Evolutionary conservation across 2,888 invertebrate genomes (phyloP).

Genomic region (Coelogynopora nodosa): DNA sequence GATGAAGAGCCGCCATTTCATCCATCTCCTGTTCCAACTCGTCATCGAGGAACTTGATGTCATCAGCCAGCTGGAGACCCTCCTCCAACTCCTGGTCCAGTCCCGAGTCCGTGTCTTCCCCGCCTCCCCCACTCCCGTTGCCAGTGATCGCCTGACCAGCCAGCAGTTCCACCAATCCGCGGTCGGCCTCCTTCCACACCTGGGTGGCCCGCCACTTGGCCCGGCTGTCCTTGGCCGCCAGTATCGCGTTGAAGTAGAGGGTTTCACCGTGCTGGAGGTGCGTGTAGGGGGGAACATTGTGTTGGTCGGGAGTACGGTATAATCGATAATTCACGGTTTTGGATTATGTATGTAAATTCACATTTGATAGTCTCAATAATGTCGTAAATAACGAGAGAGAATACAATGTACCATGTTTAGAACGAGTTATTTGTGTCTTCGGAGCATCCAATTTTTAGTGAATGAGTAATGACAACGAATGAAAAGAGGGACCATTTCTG

Average conservation of each 20-base stretch:
- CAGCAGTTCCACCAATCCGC: constrained; percentile 15
- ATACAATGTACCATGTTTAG: background rate
- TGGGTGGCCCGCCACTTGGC: constrained; percentile 61
- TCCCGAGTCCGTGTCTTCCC: background rate
- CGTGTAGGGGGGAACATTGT: no score
- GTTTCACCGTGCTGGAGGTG: constrained; percentile 57
- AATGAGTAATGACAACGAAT: no score
- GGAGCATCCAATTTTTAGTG: no score
- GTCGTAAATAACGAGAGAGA: background rate
- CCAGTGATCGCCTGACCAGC: background rate
- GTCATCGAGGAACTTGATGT: constrained; percentile 39
- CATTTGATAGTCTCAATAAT: background rate
- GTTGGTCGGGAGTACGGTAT: background rate
- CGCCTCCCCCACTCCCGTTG: background rate
- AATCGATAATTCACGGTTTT: no score
- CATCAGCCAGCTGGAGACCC: constrained; percentile 35
- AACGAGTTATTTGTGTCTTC: no score
- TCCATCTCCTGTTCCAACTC: constrained; percentile 33
- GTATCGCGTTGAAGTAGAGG: constrained; percentile 61
- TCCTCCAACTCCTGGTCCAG: background rate
- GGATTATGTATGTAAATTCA: background rate
- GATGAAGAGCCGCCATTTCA: background rate
- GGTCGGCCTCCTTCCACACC: constrained; percentile 54
- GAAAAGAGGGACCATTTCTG: no score
- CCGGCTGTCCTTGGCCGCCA: constrained; percentile 60